Evolutionary conservation across 2,888 invertebrate genomes (phyloP), one percentile per base, ranked within the genome.

Genomic region (Nesidiocoris tenuis): DNA sequence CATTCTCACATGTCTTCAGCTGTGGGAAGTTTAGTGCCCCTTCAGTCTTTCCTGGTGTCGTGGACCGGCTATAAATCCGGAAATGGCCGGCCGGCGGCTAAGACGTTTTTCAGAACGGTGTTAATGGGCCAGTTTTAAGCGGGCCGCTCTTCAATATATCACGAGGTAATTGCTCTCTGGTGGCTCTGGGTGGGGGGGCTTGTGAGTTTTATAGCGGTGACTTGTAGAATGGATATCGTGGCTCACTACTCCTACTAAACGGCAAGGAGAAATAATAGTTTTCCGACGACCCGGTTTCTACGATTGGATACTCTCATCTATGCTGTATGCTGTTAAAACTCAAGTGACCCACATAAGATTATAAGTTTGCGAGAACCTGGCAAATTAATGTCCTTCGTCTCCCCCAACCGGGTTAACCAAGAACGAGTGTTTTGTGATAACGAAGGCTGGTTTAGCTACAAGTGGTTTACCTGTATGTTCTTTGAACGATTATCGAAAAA

Each of bases 111-210:
- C 19, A n/a, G 64, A 65, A 65, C 65, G 65, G 65, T 65, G 65
- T 65, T 65, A 39, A 65, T 65, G 65, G 65, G 39, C 18, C 65
- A 65, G 39, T 39, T 39, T 39, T 39, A 39, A 39, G 39, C 39
- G 39, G 12, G 39, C 39, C 39, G 39, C 39, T 39, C 39, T 39
- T 39, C 39, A 39, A 39, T 39, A 39, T 39, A 39, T 39, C 39
- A 39, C 39, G 3, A 7, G 39, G 39, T 39, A 39, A 39, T 39
- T 39, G 39, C 12, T 39, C 39, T 39, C 39, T 3, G 3, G 39
- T 39, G 39, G 39, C 39, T 12, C 39, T 39, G 39, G 39, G 12
- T 39, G 12, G 39, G 12, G n/a, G n/a, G n/a, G n/a, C n/a, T n/a
- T n/a, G n/a, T 39, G 5, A 39, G 5, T 39, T 39, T 39, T 39